phyloP scores from a whole-genome alignment of 2,888 invertebrate species.

The Chalcosyrphus nemorum region DNA sequence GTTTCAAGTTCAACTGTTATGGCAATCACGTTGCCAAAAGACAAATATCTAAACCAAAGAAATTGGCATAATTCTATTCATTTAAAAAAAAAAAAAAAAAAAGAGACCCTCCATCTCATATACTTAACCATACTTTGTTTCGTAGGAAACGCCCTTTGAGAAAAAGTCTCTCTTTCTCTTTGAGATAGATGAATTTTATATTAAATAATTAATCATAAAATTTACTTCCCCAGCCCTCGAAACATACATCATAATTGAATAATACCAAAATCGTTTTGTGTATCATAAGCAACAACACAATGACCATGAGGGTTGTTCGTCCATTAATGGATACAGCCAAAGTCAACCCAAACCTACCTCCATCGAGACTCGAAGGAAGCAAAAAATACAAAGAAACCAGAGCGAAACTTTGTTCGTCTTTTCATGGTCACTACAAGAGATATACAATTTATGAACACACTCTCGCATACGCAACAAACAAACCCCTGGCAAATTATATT shows the following conservation, averaged over 20 bases:
- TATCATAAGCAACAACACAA: conserved; percentile 7
- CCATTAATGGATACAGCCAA: conserved; percentile 35
- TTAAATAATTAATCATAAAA: conserved; percentile 55
- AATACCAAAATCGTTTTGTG: not conserved
- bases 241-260: conserved; percentile 40
- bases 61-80: not conserved
- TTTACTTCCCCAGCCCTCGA: not conserved
- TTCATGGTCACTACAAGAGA: conserved; percentile 58
- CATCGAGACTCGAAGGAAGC: conserved; percentile 46
- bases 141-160: conserved; percentile 35
- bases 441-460: conserved; percentile 35
- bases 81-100: not conserved
- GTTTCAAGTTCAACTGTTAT: too few species aligned
- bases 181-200: conserved; percentile 16
- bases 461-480: conserved; percentile 3
- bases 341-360: not conserved
- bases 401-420: too few species aligned
- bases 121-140: not conserved
- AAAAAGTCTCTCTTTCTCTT: not conserved
- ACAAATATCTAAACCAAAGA: too few species aligned
- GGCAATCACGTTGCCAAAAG: too few species aligned
- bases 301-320: conserved; percentile 41
- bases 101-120: not conserved
- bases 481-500: conserved; percentile 39
- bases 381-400: too few species aligned